Evolutionary conservation across 2,888 invertebrate species (phyloP).

Genomic region (Nomada fabriciana): DNA sequence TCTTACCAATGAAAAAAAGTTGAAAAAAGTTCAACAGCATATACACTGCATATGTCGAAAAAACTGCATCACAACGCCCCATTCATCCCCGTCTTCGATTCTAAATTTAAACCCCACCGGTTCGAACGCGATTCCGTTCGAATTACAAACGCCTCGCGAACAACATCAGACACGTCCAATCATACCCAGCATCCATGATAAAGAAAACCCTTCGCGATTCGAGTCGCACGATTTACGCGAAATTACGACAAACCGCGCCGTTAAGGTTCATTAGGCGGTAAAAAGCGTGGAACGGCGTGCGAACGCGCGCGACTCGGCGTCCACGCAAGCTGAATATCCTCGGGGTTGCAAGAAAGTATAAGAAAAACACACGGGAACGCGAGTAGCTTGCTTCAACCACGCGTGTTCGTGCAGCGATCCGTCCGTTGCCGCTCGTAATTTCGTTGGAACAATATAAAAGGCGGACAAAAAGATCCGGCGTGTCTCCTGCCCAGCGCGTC

Average conservation of each 20-base stretch:
- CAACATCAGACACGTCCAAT: background rate
- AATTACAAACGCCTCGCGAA: background rate
- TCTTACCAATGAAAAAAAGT: too few relatives aligned
- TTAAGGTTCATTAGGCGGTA: slow-evolving; percentile 32
- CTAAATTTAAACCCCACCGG: background rate
- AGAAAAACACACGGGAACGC: slow-evolving; percentile 9
- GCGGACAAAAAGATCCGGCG: slow-evolving; percentile 13
- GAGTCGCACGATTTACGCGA: slow-evolving; percentile 16
- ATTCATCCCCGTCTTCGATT: background rate
- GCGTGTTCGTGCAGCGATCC: slow-evolving; percentile 14
- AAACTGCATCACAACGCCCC: background rate
- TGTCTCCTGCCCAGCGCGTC: slow-evolving; percentile 5
- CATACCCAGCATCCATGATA: background rate
- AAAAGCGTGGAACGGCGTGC: slow-evolving; percentile 28
- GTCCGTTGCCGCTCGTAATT: slow-evolving; percentile 32
- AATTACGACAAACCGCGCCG: slow-evolving; percentile 27
- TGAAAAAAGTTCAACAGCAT: too few relatives aligned
- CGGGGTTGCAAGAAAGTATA: background rate
- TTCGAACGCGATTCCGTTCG: background rate
- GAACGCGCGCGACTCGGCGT: slow-evolving; percentile 27
- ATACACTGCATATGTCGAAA: too few relatives aligned
- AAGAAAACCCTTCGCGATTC: background rate
- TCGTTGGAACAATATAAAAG: slow-evolving; percentile 50
- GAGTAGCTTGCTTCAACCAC: background rate
- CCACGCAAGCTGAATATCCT: background rate